A percentile compares a stretch with the other conserved stretches of the same genome.
Conservation (phyloP, 2,113 vertebrate species). For the Anhinga anhinga region DNA sequence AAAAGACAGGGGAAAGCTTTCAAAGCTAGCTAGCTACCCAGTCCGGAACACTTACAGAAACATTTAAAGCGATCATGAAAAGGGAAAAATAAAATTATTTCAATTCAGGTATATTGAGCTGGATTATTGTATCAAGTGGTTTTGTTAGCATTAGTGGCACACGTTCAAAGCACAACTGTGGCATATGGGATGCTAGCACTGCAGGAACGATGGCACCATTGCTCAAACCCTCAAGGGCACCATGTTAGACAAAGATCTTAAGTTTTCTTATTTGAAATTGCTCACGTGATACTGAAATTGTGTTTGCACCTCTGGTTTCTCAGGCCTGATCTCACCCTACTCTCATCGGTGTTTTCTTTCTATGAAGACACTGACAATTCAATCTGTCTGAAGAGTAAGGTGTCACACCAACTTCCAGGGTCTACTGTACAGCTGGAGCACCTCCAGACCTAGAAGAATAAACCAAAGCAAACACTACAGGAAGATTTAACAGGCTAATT, state of each 20-base stretch:
- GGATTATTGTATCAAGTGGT: neutral
- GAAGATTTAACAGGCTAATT: neutral
- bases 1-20: neutral
- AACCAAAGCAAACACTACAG: neutral
- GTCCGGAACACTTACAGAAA: neutral
- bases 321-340: neutral
- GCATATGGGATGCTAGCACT: neutral
- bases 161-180: neutral
- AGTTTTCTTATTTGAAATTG: neutral
- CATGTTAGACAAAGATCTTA: neutral
- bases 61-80: neutral
- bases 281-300: accelerated
- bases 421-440: neutral
- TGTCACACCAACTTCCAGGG: neutral
- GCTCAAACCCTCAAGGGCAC: neutral
- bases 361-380: neutral
- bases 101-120: neutral
- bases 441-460: neutral
- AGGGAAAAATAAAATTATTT: neutral
- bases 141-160: neutral
- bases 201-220: neutral
- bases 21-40: neutral
- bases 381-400: neutral
- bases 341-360: neutral
- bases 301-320: neutral